Percentiles rank a stretch among this genome's conserved stretches.
Conservation (phyloP, 2,797 vertebrate genomes). For the Poecilia wingei region DNA sequence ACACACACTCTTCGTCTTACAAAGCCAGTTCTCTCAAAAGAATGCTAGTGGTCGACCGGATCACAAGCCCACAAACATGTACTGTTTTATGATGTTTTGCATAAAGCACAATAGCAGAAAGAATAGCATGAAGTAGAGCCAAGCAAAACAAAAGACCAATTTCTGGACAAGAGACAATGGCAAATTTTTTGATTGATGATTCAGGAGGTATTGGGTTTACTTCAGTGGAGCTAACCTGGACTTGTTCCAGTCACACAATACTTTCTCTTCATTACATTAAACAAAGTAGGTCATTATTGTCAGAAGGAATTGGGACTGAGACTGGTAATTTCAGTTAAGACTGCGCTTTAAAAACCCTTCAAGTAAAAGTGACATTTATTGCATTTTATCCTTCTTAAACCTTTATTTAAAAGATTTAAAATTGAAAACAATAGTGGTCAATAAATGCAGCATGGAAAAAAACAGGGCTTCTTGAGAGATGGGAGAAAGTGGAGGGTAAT, state of each 20-base stretch:
- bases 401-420: background rate
- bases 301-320: background rate
- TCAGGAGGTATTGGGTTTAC: slow-evolving; percentile 37
- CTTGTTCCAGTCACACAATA: slow-evolving; percentile 23
- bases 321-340: background rate
- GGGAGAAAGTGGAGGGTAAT: background rate
- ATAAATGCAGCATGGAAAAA: background rate
- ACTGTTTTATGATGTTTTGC: slow-evolving; percentile 19
- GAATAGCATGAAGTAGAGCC: slow-evolving; percentile 17
- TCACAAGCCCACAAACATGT: slow-evolving; percentile 12
- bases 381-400: background rate
- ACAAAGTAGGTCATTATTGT: slow-evolving; percentile 9
- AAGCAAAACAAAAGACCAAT: slow-evolving; percentile 24
- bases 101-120: slow-evolving; percentile 3
- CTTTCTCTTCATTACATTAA: slow-evolving; percentile 38
- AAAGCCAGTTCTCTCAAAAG: slow-evolving; percentile 19
- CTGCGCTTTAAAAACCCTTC: background rate
- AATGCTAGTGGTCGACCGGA: slow-evolving; percentile 28
- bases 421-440: background rate
- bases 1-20: slow-evolving; percentile 20
- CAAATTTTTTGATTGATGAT: slow-evolving; percentile 52
- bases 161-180: slow-evolving; percentile 33
- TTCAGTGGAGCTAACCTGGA: slow-evolving; percentile 42
- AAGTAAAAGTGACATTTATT: background rate
- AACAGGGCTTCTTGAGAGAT: background rate